Evolutionary conservation across 1,140 invertebrate species (phyloP).

Genomic region (Drosophila hydei): DNA sequence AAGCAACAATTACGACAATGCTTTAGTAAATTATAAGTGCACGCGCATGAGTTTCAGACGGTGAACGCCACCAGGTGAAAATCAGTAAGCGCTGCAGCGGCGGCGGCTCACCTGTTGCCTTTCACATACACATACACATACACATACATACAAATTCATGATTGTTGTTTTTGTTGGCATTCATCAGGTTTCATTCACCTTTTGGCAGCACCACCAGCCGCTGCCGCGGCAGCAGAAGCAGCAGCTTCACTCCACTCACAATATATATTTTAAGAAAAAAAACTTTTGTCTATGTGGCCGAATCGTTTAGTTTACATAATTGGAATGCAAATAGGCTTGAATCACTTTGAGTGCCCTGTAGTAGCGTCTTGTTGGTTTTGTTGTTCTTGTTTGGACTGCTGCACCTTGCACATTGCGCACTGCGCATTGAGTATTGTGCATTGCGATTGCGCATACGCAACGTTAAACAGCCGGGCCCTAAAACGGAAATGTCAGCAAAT

Average conservation of each 20-base stretch:
- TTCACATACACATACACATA: constrained; percentile 4
- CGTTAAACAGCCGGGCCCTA: not conserved
- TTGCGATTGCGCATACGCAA: constrained; percentile 24
- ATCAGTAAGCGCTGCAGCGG: constrained; percentile 65
- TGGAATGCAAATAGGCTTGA: constrained; percentile 29
- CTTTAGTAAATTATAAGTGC: constrained; percentile 32
- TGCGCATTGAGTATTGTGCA: no score
- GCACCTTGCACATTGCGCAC: constrained; percentile 24
- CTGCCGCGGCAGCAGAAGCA: constrained; percentile 1
- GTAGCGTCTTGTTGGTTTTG: not conserved
- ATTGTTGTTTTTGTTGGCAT: constrained; percentile 66
- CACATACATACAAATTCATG: not conserved
- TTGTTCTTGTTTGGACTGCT: constrained; percentile 27
- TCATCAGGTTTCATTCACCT: constrained; percentile 83
- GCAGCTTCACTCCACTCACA: constrained; percentile 2
- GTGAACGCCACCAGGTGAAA: constrained; percentile 55
- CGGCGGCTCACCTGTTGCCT: constrained; percentile 60
- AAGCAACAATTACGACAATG: constrained; percentile 24
- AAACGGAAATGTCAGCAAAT: constrained; percentile 31
- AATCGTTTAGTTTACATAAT: constrained; percentile 46
- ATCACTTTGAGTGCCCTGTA: constrained; percentile 8
- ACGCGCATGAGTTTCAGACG: constrained; percentile 20
- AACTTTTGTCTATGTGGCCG: constrained; percentile 22
- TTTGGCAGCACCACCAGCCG: constrained; percentile 36
- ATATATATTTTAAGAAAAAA: constrained; percentile 15